Evolutionary conservation across 2,113 vertebrate species (phyloP).

Genomic region (Boulengeromyrus knoepffleri): DNA sequence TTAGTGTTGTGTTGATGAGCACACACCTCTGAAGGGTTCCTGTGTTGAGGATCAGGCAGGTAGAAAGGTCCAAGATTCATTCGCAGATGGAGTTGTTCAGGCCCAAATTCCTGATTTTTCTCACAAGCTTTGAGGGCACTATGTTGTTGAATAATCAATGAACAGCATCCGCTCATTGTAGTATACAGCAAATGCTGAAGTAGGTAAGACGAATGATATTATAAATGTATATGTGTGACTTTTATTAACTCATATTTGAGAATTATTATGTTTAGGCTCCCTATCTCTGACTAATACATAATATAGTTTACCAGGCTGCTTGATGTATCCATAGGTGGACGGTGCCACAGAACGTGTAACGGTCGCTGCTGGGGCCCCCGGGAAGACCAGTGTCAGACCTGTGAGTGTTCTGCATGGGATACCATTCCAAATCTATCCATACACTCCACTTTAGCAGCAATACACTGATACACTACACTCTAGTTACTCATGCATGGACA

Average conservation of each 20-base stretch:
- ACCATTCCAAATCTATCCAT: neutral
- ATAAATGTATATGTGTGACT: neutral
- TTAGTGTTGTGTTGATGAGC: neutral
- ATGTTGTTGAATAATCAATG: neutral
- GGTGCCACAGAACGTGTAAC: slow-evolving; percentile 86
- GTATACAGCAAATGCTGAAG: neutral
- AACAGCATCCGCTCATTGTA: neutral
- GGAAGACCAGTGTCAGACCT: slow-evolving; percentile 84
- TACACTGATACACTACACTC: neutral
- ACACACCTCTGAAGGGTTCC: neutral
- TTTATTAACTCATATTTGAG: neutral
- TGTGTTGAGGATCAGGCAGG: neutral
- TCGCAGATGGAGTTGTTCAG: neutral
- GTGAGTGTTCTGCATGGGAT: slow-evolving; percentile 64
- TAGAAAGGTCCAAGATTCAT: neutral
- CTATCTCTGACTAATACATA: neutral
- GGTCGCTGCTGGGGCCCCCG: slow-evolving; percentile 94
- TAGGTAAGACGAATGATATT: neutral
- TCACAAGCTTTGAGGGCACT: neutral
- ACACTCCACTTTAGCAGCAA: neutral
- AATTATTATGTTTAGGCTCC: neutral
- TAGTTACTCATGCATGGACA: neutral
- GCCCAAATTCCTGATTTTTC: neutral
- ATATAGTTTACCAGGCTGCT: neutral
- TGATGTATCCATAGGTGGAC: slow-evolving; percentile 67